Conservation (phyloP, 2,113 vertebrate genomes). For the Microcebus jonahi region DNA sequence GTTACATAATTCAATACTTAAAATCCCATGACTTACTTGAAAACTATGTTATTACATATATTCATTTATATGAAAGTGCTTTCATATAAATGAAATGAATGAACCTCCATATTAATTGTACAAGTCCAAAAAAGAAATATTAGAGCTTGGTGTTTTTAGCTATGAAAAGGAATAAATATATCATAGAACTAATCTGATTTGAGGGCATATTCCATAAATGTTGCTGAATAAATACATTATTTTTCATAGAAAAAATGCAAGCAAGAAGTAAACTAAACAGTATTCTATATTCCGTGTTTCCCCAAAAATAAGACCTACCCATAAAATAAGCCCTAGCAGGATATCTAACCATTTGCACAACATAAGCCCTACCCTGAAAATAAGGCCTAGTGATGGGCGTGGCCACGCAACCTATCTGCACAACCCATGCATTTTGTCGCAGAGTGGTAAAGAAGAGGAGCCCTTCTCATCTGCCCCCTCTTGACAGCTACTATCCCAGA, state of each 20-base stretch:
- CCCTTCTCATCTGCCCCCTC: too few relatives aligned
- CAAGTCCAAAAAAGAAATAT: not conserved
- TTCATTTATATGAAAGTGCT: not conserved
- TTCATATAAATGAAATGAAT: not conserved
- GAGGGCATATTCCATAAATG: slow-evolving; percentile 17
- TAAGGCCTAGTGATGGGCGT: too few relatives aligned
- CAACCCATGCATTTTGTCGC: too few relatives aligned
- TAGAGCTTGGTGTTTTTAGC: slow-evolving; percentile 50
- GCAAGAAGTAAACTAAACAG: slow-evolving; percentile 82
- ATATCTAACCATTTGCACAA: too few relatives aligned
- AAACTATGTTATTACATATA: not conserved
- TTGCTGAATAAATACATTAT: slow-evolving; percentile 76
- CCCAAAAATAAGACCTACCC: too few relatives aligned
- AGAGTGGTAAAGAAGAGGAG: too few relatives aligned
- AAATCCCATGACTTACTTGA: not conserved
- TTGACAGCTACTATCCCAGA: too few relatives aligned
- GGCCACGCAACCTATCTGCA: too few relatives aligned
- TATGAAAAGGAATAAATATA: slow-evolving; percentile 56
- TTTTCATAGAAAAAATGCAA: slow-evolving; percentile 78
- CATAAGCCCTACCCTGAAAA: too few relatives aligned
- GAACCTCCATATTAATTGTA: not conserved
- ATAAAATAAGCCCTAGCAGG: too few relatives aligned
- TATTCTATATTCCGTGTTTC: slow-evolving; percentile 57
- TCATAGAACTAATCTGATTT: slow-evolving; percentile 65
- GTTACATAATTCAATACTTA: slow-evolving; percentile 20